Evolutionary conservation across 1,140 invertebrate genomes (phyloP).

Genomic region (Phymastichus coffea): DNA sequence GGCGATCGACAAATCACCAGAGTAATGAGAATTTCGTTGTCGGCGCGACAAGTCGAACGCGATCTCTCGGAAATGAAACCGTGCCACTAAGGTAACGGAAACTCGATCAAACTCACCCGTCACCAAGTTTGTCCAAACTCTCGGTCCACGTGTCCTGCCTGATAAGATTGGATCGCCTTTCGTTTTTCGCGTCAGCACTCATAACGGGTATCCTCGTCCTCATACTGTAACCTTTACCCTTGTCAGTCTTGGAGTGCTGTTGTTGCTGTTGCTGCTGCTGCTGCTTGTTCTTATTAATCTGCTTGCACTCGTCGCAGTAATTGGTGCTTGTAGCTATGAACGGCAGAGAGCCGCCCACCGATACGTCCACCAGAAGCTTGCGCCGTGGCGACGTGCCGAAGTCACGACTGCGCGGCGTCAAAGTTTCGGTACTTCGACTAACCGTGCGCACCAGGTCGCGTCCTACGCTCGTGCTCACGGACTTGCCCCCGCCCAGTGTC

Average conservation of each 20-base stretch:
- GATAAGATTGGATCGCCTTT: conserved; percentile 1
- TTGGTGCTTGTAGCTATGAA: conserved; percentile 59
- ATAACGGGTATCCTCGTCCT: conserved; percentile 25
- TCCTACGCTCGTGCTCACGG: conserved; percentile 38
- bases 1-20: too few species aligned
- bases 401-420: conserved; percentile 44
- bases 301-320: conserved; percentile 68
- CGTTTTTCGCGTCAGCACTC: background rate
- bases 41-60: too few species aligned
- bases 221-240: background rate
- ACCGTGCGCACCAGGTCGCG: conserved; percentile 38
- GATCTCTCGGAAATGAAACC: too few species aligned
- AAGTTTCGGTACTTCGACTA: conserved; percentile 45
- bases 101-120: conserved; percentile 6
- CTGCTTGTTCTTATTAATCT: conserved; percentile 55
- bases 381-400: conserved; percentile 56
- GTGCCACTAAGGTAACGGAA: background rate
- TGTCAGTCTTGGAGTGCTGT: background rate
- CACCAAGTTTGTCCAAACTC: conserved; percentile 19
- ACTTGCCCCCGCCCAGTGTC: conserved; percentile 38
- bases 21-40: too few species aligned
- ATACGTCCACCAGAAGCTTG: conserved; percentile 56
- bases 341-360: conserved; percentile 58
- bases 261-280: background rate
- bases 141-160: conserved; percentile 29